phyloP scores from a whole-genome alignment of 2,113 vertebrate genomes.

The Podiceps cristatus region DNA sequence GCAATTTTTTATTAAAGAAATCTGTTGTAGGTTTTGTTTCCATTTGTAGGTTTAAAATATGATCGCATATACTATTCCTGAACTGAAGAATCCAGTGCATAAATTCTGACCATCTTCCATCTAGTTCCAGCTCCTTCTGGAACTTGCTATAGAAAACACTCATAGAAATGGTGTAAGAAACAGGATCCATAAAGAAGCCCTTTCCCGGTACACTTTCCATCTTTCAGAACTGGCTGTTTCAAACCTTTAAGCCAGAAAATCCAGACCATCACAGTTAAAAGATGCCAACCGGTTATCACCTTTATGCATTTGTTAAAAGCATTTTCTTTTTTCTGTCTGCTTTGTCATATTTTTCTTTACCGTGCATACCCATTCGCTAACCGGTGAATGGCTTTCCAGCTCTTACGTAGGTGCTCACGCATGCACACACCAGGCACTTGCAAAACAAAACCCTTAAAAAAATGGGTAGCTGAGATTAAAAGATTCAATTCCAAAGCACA shows the following conservation, averaged over 20 bases:
- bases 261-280: background rate
- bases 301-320: background rate
- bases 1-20: background rate
- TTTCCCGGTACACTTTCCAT: background rate
- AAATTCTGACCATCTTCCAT: background rate
- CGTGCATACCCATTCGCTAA: background rate
- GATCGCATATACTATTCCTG: background rate
- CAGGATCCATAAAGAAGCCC: no score
- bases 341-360: background rate
- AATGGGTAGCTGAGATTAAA: background rate
- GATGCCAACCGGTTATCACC: background rate
- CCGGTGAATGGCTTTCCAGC: background rate
- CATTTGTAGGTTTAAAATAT: background rate
- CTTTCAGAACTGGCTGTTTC: background rate
- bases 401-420: fast-evolving
- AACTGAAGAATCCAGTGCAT: background rate
- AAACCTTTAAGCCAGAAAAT: background rate
- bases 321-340: background rate
- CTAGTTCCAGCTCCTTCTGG: background rate
- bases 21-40: background rate
- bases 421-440: no score
- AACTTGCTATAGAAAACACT: background rate
- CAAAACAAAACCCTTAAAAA: background rate
- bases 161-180: background rate
- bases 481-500: background rate